phyloP scores from a whole-genome alignment of 2,888 invertebrate species.

The Barypeithes pellucidus region DNA sequence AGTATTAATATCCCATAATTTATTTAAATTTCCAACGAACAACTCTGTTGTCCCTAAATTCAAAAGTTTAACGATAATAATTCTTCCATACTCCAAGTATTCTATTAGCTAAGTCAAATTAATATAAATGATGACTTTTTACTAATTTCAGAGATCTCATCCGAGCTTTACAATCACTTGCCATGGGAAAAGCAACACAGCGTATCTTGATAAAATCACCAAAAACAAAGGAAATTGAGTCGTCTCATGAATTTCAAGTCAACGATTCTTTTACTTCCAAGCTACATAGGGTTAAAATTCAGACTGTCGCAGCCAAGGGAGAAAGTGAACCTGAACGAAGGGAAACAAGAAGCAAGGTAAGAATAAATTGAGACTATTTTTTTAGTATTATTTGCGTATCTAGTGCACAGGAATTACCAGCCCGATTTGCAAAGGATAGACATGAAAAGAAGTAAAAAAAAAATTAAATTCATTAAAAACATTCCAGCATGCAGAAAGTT shows the following conservation, averaged over 20 bases:
- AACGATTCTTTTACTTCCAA: conserved; percentile 99
- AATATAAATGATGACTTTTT: background rate
- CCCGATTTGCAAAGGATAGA: too few relatives aligned
- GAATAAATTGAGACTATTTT: conserved; percentile 67
- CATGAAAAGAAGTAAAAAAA: too few relatives aligned
- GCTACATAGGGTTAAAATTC: conserved; percentile 95
- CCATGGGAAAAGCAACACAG: conserved; percentile 98
- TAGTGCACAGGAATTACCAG: background rate
- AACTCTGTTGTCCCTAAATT: too few relatives aligned
- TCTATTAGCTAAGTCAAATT: too few relatives aligned
- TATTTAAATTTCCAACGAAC: too few relatives aligned
- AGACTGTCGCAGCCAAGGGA: conserved; percentile 94
- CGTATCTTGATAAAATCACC: conserved; percentile 95
- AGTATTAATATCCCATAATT: too few relatives aligned
- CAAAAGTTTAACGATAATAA: too few relatives aligned
- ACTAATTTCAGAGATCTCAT: conserved; percentile 74
- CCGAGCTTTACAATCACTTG: conserved; percentile 96
- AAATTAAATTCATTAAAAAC: too few relatives aligned
- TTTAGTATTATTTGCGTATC: background rate
- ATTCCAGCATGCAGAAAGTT: too few relatives aligned
- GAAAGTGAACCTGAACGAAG: conserved; percentile 99
- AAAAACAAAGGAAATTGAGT: conserved; percentile 97
- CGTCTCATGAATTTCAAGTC: conserved; percentile 92
- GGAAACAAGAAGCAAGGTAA: conserved; percentile 92
- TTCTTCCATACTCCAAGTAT: too few relatives aligned